A percentile compares a stretch with the other conserved stretches of the same genome.
Evolutionary conservation across 2,113 vertebrate genomes (phyloP).

Genomic region (crab-eating macaque (Macaca fascicularis)): T2T-MFA8v1.1 NC_088387.1:50550501-50551000

Average conservation of each 20-base stretch:
- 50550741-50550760: not conserved
- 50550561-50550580: not conserved
- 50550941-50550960: not conserved
- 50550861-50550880: not conserved
- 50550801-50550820: not conserved
- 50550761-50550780: not conserved
- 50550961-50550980: not conserved
- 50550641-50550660: constrained; percentile 5
- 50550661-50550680: not conserved
- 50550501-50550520: not conserved
- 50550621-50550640: not conserved
- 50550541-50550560: not conserved
- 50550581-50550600: not conserved
- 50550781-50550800: not conserved
- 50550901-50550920: not conserved
- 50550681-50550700: not conserved
- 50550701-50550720: not conserved
- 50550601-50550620: not conserved
- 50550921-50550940: not conserved
- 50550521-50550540: not conserved
- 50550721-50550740: not conserved
- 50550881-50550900: not conserved
- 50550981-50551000: not conserved
- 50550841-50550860: not conserved
- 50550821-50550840: constrained; percentile 29